phyloP scores from a whole-genome alignment of 2,797 vertebrate species.

The Sebastes alutus region DNA sequence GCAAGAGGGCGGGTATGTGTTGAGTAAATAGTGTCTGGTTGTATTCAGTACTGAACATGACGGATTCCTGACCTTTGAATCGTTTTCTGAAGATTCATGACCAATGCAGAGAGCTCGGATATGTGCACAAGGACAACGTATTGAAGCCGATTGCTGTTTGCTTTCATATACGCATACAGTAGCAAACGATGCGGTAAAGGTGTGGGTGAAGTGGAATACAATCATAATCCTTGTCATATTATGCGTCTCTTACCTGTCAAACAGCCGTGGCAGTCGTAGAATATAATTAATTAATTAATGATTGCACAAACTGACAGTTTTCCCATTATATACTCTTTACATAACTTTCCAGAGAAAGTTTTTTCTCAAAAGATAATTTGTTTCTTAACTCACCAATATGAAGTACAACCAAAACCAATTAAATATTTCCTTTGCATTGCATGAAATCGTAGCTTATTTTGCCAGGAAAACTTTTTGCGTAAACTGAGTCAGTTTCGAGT shows the following conservation, averaged over 20 bases:
- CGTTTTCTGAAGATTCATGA: constrained; percentile 19
- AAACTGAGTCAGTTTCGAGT: too few species aligned
- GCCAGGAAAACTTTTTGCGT: background rate
- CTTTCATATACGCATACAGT: background rate
- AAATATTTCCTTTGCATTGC: too few species aligned
- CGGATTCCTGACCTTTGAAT: constrained; percentile 16
- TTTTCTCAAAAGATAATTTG: background rate
- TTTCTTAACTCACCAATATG: background rate
- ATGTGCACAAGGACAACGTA: background rate
- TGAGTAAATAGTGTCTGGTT: constrained; percentile 26
- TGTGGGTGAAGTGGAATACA: background rate
- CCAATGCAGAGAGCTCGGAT: background rate
- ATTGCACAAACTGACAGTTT: background rate
- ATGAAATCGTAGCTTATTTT: background rate
- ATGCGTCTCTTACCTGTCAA: background rate
- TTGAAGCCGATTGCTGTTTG: background rate
- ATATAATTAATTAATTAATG: background rate
- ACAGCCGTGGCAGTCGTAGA: background rate
- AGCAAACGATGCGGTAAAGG: background rate
- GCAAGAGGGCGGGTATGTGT: constrained; percentile 14
- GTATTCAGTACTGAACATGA: constrained; percentile 3
- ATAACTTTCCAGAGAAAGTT: background rate
- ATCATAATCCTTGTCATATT: background rate
- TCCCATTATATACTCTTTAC: background rate
- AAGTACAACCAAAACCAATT: too few species aligned